phyloP scores from a whole-genome alignment of 2,113 vertebrate species.

The Mugil cephalus region DNA sequence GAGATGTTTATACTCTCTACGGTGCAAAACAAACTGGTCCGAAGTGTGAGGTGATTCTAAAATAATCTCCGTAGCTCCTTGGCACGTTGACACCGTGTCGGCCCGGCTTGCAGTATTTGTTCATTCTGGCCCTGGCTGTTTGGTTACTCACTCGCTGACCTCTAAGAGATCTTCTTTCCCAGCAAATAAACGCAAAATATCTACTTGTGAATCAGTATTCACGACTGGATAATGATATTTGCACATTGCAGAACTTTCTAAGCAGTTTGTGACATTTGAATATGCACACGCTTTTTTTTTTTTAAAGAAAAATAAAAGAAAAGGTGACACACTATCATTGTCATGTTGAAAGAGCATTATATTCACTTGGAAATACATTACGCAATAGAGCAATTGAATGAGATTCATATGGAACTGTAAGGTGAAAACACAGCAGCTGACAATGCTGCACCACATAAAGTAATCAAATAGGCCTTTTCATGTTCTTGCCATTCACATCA shows the following conservation, averaged over 20 bases:
- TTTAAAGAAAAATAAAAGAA: too few relatives aligned
- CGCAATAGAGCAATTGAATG: too few relatives aligned
- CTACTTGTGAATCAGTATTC: not conserved
- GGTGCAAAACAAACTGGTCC: constrained; percentile 71
- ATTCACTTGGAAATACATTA: too few relatives aligned
- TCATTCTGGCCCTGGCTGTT: constrained; percentile 27
- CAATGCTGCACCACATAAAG: not conserved
- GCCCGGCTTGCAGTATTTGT: constrained; percentile 45
- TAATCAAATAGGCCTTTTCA: not conserved
- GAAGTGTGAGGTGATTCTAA: constrained; percentile 74
- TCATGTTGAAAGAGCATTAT: too few relatives aligned
- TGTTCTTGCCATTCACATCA: constrained; percentile 5
- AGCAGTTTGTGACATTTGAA: not conserved
- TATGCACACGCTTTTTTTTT: too few relatives aligned
- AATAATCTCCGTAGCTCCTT: constrained; percentile 61
- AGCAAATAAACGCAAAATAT: not conserved
- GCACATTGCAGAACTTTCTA: not conserved
- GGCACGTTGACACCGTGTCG: constrained; percentile 38
- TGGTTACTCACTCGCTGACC: constrained; percentile 10
- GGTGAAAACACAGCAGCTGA: not conserved
- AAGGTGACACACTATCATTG: too few relatives aligned
- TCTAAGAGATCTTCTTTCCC: constrained; percentile 10
- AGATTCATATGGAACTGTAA: not conserved
- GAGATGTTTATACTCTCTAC: constrained; percentile 63
- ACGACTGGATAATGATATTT: not conserved